Evolutionary conservation across 1,140 invertebrate genomes (phyloP).

Genomic region (Archegozetes longisetosus): DNA sequence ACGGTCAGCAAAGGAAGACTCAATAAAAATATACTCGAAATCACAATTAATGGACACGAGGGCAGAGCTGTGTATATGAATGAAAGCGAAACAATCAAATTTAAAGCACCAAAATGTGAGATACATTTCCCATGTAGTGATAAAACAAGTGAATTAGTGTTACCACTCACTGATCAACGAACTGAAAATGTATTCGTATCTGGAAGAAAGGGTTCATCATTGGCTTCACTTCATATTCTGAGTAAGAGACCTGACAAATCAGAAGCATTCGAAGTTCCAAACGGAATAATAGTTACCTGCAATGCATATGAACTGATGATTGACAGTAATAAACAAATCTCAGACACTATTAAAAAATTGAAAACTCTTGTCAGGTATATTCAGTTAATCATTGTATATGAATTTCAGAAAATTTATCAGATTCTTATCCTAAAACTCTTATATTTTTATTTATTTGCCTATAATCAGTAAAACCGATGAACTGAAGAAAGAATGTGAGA

Average conservation of each 20-base stretch:
- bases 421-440: neutral
- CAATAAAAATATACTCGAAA: too few relatives aligned
- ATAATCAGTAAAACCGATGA: neutral
- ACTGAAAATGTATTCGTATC: conserved; percentile 29
- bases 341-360: conserved; percentile 3
- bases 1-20: too few relatives aligned
- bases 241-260: conserved; percentile 12
- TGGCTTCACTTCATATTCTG: conserved; percentile 37
- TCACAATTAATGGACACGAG: too few relatives aligned
- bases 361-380: neutral
- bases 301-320: conserved; percentile 29
- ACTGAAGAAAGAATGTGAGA: neutral
- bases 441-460: neutral
- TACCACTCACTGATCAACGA: neutral
- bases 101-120: too few relatives aligned
- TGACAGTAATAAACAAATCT: neutral
- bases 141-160: neutral
- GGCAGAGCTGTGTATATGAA: too few relatives aligned
- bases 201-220: conserved; percentile 52
- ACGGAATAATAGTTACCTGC: conserved; percentile 42
- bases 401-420: neutral
- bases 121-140: too few relatives aligned
- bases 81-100: too few relatives aligned
- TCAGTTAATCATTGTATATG: neutral
- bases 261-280: conserved; percentile 30